A percentile compares a stretch with the other conserved stretches of the same genome.
phyloP scores from a whole-genome alignment of 2,888 invertebrate genomes.

The Epistrophe eligans region DNA sequence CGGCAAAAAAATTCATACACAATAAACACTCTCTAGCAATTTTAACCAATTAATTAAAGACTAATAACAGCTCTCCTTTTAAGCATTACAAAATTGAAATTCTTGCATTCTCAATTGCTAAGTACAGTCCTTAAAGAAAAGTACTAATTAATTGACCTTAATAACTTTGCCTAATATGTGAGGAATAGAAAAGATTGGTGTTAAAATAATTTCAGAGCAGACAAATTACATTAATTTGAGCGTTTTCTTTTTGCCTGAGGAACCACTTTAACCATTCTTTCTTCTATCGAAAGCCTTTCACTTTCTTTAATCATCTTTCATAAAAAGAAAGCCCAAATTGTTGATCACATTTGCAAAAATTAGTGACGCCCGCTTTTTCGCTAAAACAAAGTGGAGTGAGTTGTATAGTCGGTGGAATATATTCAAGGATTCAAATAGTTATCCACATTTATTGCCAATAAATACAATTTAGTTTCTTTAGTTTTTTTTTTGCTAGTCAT shows the following conservation, averaged over 20 bases:
- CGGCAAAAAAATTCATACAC: no score
- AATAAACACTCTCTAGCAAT: no score
- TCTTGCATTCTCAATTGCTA: no score
- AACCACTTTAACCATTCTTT: neutral
- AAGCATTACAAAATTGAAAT: no score
- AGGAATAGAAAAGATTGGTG: neutral
- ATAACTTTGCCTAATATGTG: neutral
- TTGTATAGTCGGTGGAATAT: neutral
- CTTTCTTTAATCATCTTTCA: conserved; percentile 1
- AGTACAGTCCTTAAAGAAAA: neutral
- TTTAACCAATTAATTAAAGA: no score
- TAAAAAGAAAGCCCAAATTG: neutral
- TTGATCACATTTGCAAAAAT: conserved; percentile 6
- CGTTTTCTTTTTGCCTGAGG: no score
- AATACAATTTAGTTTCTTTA: conserved; percentile 12
- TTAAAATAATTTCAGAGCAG: neutral
- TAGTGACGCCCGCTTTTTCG: conserved; percentile 3
- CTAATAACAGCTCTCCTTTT: no score
- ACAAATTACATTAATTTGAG: neutral
- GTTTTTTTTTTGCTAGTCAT: neutral
- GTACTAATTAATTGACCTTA: neutral
- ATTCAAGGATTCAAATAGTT: conserved; percentile 4
- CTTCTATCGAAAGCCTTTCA: neutral
- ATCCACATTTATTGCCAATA: conserved; percentile 7
- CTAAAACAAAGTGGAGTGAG: neutral